These are phyloP conservation scores for Lasioglossum calceatum DNA, from an alignment of 2,888 invertebrate genomes.

Conservation along the genomic window DNA sequence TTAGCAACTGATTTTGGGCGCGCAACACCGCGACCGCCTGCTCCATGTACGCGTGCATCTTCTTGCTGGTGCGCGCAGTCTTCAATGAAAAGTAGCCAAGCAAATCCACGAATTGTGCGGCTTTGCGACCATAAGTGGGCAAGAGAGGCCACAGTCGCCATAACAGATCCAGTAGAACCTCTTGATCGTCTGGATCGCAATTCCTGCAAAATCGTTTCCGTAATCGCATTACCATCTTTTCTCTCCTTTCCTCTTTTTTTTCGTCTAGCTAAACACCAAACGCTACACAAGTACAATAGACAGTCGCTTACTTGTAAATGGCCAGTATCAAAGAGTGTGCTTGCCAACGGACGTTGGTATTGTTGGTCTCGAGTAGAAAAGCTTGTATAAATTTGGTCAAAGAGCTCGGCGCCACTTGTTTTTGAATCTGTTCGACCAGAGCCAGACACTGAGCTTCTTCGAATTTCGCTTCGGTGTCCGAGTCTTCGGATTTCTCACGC, in stretches of 20 bases:
- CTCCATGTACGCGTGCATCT: constrained; percentile 91
- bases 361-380: constrained; percentile 96
- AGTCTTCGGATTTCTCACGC: constrained; percentile 89
- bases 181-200: constrained; percentile 91
- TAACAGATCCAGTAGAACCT: constrained; percentile 91
- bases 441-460: constrained; percentile 89
- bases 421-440: constrained; percentile 90
- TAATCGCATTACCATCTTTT: neutral
- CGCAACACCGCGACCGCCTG: constrained; percentile 94
- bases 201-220: constrained; percentile 86
- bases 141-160: constrained; percentile 97
- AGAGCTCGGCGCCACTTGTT: constrained; percentile 85
- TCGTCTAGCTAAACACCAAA: neutral
- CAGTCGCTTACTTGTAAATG: constrained; percentile 90
- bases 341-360: constrained; percentile 97
- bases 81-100: constrained; percentile 97
- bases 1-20: constrained; percentile 94
- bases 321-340: constrained; percentile 94
- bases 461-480: constrained; percentile 88
- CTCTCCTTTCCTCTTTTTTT: neutral
- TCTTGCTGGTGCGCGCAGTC: constrained; percentile 89
- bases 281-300: neutral
- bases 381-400: constrained; percentile 91
- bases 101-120: constrained; percentile 98
- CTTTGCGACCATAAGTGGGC: constrained; percentile 96